A percentile compares a stretch with the other conserved stretches of the same genome.
Evolutionary conservation across 2,888 invertebrate genomes (phyloP).

Genomic region (Xanthorhoe designata): DNA sequence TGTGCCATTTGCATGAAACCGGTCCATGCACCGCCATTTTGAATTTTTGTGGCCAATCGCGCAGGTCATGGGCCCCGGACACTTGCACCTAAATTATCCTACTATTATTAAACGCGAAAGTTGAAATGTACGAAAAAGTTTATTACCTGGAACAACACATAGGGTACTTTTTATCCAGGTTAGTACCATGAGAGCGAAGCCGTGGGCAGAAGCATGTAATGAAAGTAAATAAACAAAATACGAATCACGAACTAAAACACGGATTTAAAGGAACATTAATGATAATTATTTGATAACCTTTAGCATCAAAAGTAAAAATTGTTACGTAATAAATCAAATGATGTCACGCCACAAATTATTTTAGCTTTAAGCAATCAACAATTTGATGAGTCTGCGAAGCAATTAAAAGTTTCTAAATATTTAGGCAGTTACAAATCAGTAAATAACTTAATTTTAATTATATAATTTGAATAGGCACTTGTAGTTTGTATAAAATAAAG

Average conservation of each 20-base stretch:
- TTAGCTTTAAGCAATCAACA: slow-evolving; percentile 23
- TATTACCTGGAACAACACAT: not conserved
- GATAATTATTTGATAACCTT: slow-evolving; percentile 17
- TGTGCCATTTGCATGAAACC: slow-evolving; percentile 63
- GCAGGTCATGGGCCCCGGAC: slow-evolving; percentile 40
- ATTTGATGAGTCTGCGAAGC: slow-evolving; percentile 18
- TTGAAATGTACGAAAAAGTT: not conserved
- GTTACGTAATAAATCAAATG: slow-evolving; percentile 7
- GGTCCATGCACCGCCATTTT: slow-evolving; percentile 59
- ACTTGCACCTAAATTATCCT: not conserved
- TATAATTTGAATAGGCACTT: not conserved
- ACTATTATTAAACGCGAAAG: not conserved
- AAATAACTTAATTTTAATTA: not conserved
- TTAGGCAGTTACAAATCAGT: slow-evolving; percentile 4
- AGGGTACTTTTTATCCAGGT: too few relatives aligned
- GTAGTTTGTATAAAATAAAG: not conserved
- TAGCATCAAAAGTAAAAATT: slow-evolving; percentile 15
- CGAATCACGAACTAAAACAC: too few relatives aligned
- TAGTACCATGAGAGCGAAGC: too few relatives aligned
- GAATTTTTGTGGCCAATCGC: slow-evolving; percentile 45
- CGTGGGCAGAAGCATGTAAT: too few relatives aligned
- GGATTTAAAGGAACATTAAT: not conserved
- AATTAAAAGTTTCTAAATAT: slow-evolving; percentile 29
- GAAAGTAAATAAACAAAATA: too few relatives aligned
- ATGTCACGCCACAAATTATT: slow-evolving; percentile 29